These are phyloP conservation scores for Pocillopora verrucosa DNA, from an alignment of 64 coral and sea anemone genomes.

Conservation along the genomic window DNA sequence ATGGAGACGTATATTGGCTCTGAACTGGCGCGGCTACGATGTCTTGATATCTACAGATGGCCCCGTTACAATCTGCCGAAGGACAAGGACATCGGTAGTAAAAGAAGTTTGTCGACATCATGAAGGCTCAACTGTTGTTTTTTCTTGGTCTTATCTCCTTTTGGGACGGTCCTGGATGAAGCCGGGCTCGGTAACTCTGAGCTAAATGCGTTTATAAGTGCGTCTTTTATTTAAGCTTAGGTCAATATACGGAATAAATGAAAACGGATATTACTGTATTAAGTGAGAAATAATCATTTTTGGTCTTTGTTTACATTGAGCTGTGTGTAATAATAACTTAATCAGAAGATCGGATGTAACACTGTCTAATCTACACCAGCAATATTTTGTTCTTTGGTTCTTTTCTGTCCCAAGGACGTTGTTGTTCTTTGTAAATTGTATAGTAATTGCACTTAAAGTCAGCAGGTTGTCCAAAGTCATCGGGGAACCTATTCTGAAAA, in stretches of 20 bases:
- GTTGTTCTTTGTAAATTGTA: conserved; percentile 6
- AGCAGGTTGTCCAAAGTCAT: conserved; percentile 23
- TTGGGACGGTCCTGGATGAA: neutral
- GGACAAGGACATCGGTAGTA: conserved; percentile 84
- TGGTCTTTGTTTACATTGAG: conserved; percentile 70
- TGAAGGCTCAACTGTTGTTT: neutral
- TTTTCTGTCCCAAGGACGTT: neutral
- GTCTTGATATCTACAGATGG: conserved; percentile 75
- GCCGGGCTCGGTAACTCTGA: neutral
- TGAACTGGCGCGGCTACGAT: conserved; percentile 36
- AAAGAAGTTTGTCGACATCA: conserved; percentile 66
- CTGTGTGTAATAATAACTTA: conserved; percentile 85
- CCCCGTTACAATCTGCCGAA: conserved; percentile 53
- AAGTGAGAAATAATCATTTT: conserved; percentile 47
- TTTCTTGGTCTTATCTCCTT: conserved; percentile 1
- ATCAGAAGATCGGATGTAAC: conserved; percentile 76
- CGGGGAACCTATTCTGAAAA: neutral
- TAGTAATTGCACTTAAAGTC: conserved; percentile 39
- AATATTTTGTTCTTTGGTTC: conserved; percentile 20
- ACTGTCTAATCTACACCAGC: conserved; percentile 45
- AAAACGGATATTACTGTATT: conserved; percentile 51
- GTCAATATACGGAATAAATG: conserved; percentile 20
- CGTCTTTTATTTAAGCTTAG: conserved; percentile 35
- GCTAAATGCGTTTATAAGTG: conserved; percentile 11
- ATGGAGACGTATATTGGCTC: conserved; percentile 11